These are phyloP conservation scores for Ondatra zibethicus DNA, from an alignment of 2,113 vertebrate genomes.

Conservation along the genomic window DNA sequence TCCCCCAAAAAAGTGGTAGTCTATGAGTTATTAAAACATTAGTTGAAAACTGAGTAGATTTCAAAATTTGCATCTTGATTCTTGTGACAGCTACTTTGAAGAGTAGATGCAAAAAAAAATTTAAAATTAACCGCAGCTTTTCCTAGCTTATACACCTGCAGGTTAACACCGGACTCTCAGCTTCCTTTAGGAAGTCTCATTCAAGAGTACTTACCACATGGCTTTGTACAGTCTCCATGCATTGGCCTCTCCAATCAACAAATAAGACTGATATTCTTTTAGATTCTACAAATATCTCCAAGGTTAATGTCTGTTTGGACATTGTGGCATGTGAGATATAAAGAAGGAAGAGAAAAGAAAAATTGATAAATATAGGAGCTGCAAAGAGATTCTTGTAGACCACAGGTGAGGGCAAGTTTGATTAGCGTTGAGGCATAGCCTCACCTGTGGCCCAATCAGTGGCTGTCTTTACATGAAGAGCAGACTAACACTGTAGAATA, in stretches of 20 bases:
- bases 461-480: background rate
- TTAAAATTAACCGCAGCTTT: conserved; percentile 12
- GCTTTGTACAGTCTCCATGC: background rate
- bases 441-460: background rate
- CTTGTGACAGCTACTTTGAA: background rate
- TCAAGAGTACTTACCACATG: background rate
- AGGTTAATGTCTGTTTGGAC: background rate
- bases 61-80: background rate
- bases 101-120: background rate
- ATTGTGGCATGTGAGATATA: background rate
- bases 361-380: background rate
- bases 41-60: background rate
- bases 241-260: background rate
- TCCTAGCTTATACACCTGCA: background rate
- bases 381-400: background rate
- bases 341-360: background rate
- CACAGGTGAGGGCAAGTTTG: background rate
- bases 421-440: background rate
- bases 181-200: background rate
- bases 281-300: background rate
- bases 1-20: background rate
- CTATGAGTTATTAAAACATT: background rate
- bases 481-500: background rate
- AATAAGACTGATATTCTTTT: background rate
- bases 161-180: background rate